Evolutionary conservation across 2,888 invertebrate species (phyloP), one percentile per base, ranked within the genome.

Genomic region (Epinotia ramella): DNA sequence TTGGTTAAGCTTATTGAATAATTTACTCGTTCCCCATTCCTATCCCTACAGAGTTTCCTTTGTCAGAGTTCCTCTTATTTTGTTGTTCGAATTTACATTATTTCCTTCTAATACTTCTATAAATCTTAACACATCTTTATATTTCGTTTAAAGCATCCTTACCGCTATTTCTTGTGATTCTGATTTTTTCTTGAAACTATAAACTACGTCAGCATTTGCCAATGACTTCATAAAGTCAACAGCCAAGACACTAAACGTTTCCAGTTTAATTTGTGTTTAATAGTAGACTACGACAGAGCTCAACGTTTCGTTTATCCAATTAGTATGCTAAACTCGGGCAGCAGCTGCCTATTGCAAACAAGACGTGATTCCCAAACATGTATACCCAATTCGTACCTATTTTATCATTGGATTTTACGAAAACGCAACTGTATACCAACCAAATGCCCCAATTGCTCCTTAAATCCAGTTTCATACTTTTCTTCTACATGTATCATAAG

Each of bases 331-430:
- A 44, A 64, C 24, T 28, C 20, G 20, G 46, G 20, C 20, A 20
- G 1, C n/a, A 1, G 24, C 46, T 59, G 59, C 59, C 59, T 18
- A 63, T 56, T 67, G 33, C 18, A 18, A 57, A 40, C 56, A 56
- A 57, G 40, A 44, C 44, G 57, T 68, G 68, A 44, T 68, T 57
- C 68, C 40, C 44, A 40, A 57, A 68, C 40, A 18, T 40, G 40
- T 67, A 57, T 68, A 44, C 16, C 49, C n/a, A 18, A 56, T 40
- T 57, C 59, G 57, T 53, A 57, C n/a, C n/a, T n/a, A 40, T 33
- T 20, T 13, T 57, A 20, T 33, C 11, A 24, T 40, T 68, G 20
- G 44, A 0, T 57, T 57, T 57, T 44, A 40, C 40, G 28, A 40
- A 67, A 40, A 1, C 7, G n/a, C 33, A 49, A 24, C 24, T 16